A percentile compares a stretch with the other conserved stretches of the same genome.
phyloP scores from a whole-genome alignment of 1,140 invertebrate species.

The Solen grandis region DNA sequence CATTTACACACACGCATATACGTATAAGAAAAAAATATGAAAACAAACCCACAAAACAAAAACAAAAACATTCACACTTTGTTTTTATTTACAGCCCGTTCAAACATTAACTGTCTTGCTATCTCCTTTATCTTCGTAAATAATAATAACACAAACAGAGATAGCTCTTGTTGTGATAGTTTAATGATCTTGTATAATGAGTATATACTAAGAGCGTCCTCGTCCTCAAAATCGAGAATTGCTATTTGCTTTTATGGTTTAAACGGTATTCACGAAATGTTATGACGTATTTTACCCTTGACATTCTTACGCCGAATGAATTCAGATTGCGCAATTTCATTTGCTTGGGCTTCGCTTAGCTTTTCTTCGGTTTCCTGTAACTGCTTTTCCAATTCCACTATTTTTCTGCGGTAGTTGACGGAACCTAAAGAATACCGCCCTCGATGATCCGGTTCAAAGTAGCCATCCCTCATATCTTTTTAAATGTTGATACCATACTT shows the following conservation, averaged over 20 bases:
- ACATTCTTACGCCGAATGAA: not conserved
- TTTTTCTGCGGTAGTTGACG: not conserved
- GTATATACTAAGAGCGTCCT: not conserved
- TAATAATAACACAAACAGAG: slow-evolving; percentile 26
- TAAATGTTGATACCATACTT: slow-evolving; percentile 18
- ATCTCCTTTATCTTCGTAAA: not conserved
- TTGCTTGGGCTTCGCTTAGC: not conserved
- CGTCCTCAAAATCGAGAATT: not conserved
- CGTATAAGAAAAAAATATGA: too few relatives aligned
- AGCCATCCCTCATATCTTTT: slow-evolving; percentile 28
- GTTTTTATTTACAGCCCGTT: too few relatives aligned
- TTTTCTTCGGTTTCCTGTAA: too few relatives aligned
- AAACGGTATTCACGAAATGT: not conserved
- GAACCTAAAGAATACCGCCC: slow-evolving; percentile 49
- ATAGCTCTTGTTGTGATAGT: slow-evolving; percentile 18
- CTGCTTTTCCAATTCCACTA: too few relatives aligned
- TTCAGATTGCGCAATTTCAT: slow-evolving; percentile 16
- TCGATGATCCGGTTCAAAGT: slow-evolving; percentile 39
- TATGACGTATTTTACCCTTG: not conserved
- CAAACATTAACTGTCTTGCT: too few relatives aligned
- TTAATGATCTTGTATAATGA: not conserved
- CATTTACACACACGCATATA: too few relatives aligned
- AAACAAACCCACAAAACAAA: too few relatives aligned
- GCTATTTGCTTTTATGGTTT: not conserved
- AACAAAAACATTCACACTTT: too few relatives aligned